Percentiles rank a stretch among this genome's conserved stretches.
phyloP scores from a whole-genome alignment of 2,113 vertebrate genomes.

The Halichoeres trimaculatus region DNA sequence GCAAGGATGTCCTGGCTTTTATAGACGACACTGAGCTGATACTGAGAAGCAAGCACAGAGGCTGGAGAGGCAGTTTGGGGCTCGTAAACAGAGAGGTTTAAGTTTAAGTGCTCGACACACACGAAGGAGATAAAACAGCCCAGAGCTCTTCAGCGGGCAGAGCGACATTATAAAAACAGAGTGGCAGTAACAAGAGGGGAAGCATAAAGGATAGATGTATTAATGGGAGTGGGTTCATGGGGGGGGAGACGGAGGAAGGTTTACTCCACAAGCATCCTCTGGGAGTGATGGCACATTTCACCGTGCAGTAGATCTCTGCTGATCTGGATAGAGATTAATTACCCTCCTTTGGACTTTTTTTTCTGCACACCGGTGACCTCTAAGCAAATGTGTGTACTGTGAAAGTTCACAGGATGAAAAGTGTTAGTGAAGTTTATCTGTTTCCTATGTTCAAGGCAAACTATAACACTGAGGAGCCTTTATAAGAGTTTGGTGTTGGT shows the following conservation, averaged over 20 bases:
- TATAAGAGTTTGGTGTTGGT: background rate
- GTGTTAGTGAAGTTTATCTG: background rate
- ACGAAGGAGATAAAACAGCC: slow-evolving; percentile 76
- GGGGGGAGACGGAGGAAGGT: slow-evolving; percentile 57
- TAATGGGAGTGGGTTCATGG: slow-evolving; percentile 72
- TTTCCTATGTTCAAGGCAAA: slow-evolving; percentile 2
- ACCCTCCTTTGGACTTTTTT: slow-evolving; percentile 12
- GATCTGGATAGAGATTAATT: slow-evolving; percentile 50
- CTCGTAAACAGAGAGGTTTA: slow-evolving; percentile 79
- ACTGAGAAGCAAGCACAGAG: slow-evolving; percentile 60
- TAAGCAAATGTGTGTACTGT: background rate
- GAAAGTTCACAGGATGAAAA: background rate
- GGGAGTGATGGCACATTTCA: slow-evolving; percentile 53
- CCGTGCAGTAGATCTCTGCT: slow-evolving; percentile 28
- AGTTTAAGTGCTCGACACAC: slow-evolving; percentile 78
- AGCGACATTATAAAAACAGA: slow-evolving; percentile 80
- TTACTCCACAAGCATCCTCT: slow-evolving; percentile 53
- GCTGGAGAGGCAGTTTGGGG: slow-evolving; percentile 75
- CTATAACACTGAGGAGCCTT: background rate
- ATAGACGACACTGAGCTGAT: slow-evolving; percentile 55
- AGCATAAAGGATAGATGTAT: slow-evolving; percentile 77
- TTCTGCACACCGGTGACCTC: slow-evolving; percentile 19
- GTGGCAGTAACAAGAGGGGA: slow-evolving; percentile 76
- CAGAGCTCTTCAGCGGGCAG: slow-evolving; percentile 73
- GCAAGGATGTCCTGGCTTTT: slow-evolving; percentile 60